These are phyloP conservation scores for Ciconia maguari DNA, from an alignment of 2,113 vertebrate genomes.

Conservation along the genomic window DNA sequence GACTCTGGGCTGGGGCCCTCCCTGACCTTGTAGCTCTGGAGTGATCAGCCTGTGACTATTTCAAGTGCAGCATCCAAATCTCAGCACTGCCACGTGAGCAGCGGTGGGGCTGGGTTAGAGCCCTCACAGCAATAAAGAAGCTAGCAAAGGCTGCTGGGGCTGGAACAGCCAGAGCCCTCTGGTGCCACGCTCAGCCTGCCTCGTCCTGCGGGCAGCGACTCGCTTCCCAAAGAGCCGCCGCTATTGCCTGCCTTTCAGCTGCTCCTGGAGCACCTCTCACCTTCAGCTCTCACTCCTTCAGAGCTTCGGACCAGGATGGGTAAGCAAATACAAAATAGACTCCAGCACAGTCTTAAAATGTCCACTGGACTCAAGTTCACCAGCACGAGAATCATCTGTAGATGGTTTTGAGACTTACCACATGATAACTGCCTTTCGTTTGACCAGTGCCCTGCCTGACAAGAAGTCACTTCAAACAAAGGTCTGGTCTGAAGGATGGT, in stretches of 20 bases:
- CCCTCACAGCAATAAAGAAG: not conserved
- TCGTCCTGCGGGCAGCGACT: fast-evolving
- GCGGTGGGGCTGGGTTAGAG: not conserved
- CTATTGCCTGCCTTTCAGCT: not conserved
- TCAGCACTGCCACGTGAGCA: not conserved
- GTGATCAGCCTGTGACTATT: fast-evolving
- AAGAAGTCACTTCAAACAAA: not conserved
- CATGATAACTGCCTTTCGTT: not conserved
- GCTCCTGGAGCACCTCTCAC: not conserved
- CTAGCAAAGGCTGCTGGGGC: not conserved
- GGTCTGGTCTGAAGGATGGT: not conserved
- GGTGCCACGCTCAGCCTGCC: not conserved
- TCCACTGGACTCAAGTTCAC: not conserved
- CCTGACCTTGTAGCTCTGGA: not conserved
- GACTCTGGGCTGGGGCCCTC: not conserved
- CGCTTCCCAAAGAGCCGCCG: fast-evolving
- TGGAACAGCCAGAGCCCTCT: not conserved
- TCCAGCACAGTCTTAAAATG: not conserved
- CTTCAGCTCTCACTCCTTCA: not conserved
- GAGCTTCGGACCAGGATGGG: not conserved
- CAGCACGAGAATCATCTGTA: not conserved
- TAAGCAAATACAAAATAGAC: not conserved
- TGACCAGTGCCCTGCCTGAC: not conserved
- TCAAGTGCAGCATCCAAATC: not conserved
- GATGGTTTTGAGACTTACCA: not conserved